Conservation (phyloP, 2,113 vertebrate species). For the Sinosuthora webbiana region DNA sequence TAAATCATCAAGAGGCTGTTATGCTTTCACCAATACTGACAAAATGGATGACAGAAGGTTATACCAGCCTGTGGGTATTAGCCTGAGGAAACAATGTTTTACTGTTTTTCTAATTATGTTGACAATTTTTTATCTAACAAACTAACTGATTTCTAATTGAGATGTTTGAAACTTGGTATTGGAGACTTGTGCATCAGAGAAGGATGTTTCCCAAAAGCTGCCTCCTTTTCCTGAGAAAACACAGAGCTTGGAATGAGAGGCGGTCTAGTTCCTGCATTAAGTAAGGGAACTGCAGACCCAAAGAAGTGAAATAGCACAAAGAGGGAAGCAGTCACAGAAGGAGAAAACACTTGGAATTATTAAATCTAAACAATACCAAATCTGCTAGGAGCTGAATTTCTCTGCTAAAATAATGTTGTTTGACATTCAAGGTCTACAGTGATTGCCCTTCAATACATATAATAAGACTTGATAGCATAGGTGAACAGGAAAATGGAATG, state of each 20-base stretch:
- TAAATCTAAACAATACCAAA: not conserved
- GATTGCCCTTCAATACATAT: not conserved
- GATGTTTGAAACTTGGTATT: not conserved
- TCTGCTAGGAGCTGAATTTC: not conserved
- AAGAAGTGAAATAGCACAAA: not conserved
- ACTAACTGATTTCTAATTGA: slow-evolving; percentile 25
- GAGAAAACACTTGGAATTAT: not conserved
- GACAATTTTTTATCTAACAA: not conserved
- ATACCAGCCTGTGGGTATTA: not conserved
- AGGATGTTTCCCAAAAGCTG: not conserved
- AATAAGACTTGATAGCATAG: not conserved
- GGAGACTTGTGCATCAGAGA: not conserved
- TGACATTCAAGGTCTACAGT: not conserved
- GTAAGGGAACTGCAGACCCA: not conserved
- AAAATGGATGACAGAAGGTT: slow-evolving; percentile 35
- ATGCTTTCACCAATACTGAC: not conserved
- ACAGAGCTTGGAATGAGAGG: not conserved
- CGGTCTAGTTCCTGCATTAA: not conserved
- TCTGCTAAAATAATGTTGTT: not conserved
- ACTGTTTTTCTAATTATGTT: slow-evolving; percentile 14
- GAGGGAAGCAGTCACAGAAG: not conserved
- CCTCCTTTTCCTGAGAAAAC: not conserved
- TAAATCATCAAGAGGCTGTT: slow-evolving; percentile 8
- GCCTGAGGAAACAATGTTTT: slow-evolving; percentile 41
- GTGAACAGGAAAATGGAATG: not conserved